A percentile compares a stretch with the other conserved stretches of the same genome.
phyloP scores from a whole-genome alignment of 1,140 invertebrate genomes.

The Asbolus verrucosus region DNA sequence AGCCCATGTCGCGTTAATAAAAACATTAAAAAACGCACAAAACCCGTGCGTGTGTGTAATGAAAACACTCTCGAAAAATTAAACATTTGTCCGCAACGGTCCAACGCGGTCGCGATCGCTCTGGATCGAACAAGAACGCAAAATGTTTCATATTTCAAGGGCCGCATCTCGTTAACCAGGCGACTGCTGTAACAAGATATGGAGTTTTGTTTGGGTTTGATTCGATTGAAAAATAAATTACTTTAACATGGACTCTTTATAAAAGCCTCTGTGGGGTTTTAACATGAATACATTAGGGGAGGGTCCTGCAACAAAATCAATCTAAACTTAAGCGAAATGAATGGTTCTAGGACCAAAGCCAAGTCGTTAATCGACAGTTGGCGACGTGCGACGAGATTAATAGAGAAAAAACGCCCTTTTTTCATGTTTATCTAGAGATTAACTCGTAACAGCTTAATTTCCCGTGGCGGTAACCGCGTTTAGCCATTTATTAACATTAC shows the following conservation, averaged over 20 bases:
- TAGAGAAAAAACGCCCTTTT: constrained; percentile 23
- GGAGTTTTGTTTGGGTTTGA: constrained; percentile 45
- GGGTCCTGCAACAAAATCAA: neutral
- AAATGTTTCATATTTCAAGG: too few species aligned
- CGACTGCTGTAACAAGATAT: constrained; percentile 40
- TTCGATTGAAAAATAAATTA: constrained; percentile 50
- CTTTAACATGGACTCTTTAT: neutral
- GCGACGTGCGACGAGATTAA: constrained; percentile 32
- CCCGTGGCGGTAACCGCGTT: constrained; percentile 12
- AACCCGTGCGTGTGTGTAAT: neutral
- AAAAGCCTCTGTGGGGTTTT: constrained; percentile 1
- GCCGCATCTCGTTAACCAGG: constrained; percentile 30
- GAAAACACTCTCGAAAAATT: constrained; percentile 22
- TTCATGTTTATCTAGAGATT: constrained; percentile 28
- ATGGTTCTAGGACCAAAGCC: neutral
- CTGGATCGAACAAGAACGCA: constrained; percentile 20
- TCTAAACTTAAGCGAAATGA: constrained; percentile 8
- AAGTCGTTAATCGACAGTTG: constrained; percentile 31
- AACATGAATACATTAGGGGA: constrained; percentile 7
- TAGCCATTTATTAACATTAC: constrained; percentile 5
- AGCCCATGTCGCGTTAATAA: too few species aligned
- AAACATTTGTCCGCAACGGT: neutral
- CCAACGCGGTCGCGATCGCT: too few species aligned
- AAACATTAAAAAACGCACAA: neutral
- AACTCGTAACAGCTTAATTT: constrained; percentile 31